Evolutionary conservation across 2,113 vertebrate genomes (phyloP), one percentile per base, ranked within the genome.

Genomic region (Fulmarus glacialis): DNA sequence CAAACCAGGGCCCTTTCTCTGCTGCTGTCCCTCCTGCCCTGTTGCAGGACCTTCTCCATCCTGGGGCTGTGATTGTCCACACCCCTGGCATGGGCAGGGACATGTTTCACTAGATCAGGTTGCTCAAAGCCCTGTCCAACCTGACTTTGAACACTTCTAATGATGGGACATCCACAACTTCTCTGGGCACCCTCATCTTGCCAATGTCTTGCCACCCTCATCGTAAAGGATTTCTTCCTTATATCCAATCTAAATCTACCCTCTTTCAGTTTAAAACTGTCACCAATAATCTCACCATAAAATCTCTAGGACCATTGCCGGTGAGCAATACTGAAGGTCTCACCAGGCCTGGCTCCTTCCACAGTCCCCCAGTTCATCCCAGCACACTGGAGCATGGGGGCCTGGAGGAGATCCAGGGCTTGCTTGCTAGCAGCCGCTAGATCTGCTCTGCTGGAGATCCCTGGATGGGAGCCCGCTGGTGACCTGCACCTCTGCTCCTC

Each of bases 31-130:
- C 12, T 78, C 52, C 38, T 72, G 24, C 36, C 34, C 36, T 40
- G 18, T 18, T 55, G 36, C 42, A 81, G 53, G 17, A 63, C 19
- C 23, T 58, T 70, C 42, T 5, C 20, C 29, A 26, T 68, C 36
- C 36, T 34, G 38, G 17, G 18, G 16, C 32, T 63, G 23, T n/a
- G 36, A 45, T 58, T 50, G 21, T 29, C 36, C 42, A 63, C 21
- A 10, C 9, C 4, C 11, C 30, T 56, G 30, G 12, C 10, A 8
- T 4, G 8, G 30, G 2, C 40, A 74, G 45, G 9, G 11, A 56
- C 16, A 36, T 0, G 4, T 50, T 50, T 47, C 66, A 16, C 9
- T 4, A 0, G 8, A 6, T 22, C 60, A 50, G 45, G 27, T 1
- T 74, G 40, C 5, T 55, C 85, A n/a, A 32, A 63, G 22, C 22